These are phyloP conservation scores for Catalaphyllia jardinei DNA, from an alignment of 64 coral and sea anemone species.

Conservation along the genomic window DNA sequence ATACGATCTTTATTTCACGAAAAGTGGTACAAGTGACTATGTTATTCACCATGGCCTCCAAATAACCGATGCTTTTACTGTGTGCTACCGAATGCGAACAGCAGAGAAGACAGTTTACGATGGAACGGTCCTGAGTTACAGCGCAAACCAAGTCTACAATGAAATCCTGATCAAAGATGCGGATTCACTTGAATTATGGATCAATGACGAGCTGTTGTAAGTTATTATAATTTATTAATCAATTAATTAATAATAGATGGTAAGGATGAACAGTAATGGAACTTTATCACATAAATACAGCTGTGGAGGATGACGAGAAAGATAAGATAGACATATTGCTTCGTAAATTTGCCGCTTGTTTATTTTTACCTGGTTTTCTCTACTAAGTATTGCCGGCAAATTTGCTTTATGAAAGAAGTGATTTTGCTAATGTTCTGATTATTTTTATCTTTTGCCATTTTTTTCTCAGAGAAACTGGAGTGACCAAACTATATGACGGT, in stretches of 20 bases:
- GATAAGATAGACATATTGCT: too few relatives aligned
- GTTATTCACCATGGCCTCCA: constrained; percentile 29
- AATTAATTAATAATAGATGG: too few relatives aligned
- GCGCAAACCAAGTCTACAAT: neutral
- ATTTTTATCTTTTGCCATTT: neutral
- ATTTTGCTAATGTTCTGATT: neutral
- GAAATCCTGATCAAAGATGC: constrained; percentile 16
- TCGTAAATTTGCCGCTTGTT: too few relatives aligned
- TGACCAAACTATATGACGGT: constrained; percentile 27
- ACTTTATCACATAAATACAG: too few relatives aligned
- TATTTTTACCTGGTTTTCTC: too few relatives aligned
- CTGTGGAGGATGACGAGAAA: too few relatives aligned
- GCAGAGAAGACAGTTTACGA: constrained; percentile 2
- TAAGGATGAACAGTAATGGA: too few relatives aligned
- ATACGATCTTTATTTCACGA: constrained; percentile 28
- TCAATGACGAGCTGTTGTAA: neutral
- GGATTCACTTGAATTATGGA: neutral
- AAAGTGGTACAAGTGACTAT: constrained; percentile 35
- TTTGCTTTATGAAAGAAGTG: neutral
- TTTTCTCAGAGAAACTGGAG: neutral
- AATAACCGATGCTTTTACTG: constrained; percentile 4
- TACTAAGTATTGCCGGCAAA: neutral
- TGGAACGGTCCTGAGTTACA: constrained; percentile 20
- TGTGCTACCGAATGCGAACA: constrained; percentile 41
- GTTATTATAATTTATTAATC: neutral